These are phyloP conservation scores for Drosophila ficusphila DNA, from an alignment of 1,140 invertebrate genomes.

Conservation along the genomic window DNA sequence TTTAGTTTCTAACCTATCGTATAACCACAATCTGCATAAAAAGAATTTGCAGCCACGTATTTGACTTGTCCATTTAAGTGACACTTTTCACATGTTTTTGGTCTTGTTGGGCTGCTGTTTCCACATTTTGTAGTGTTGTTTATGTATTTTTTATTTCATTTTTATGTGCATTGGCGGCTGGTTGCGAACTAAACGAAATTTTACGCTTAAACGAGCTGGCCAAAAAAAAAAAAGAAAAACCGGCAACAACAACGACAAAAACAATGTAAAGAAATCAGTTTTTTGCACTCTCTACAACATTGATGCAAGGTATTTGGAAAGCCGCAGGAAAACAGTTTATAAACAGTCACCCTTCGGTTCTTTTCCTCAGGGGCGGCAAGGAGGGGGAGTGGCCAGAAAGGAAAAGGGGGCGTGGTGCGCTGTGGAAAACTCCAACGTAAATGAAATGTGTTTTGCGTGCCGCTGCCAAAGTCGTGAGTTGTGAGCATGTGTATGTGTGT, in stretches of 20 bases:
- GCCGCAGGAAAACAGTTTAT: conserved; percentile 65
- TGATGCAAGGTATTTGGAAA: conserved; percentile 68
- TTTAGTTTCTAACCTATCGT: too few species aligned
- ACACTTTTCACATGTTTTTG: conserved; percentile 25
- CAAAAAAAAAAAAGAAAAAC: conserved; percentile 6
- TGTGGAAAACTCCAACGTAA: conserved; percentile 73
- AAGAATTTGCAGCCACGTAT: conserved; percentile 9
- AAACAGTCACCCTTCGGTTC: conserved; percentile 20
- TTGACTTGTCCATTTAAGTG: conserved; percentile 14
- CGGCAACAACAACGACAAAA: conserved; percentile 22
- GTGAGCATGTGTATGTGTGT: conserved; percentile 12
- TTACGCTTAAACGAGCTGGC: conserved; percentile 49
- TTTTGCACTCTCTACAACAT: conserved; percentile 43
- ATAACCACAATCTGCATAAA: conserved; percentile 5
- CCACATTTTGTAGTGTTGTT: conserved; percentile 7
- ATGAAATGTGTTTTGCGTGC: conserved; percentile 79
- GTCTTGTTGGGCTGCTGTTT: conserved; percentile 7
- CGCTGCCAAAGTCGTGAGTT: conserved; percentile 34
- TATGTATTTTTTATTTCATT: conserved; percentile 22
- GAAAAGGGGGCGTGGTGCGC: conserved; percentile 13
- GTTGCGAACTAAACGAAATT: conserved; percentile 64
- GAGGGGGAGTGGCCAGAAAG: background rate
- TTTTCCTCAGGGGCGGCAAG: background rate
- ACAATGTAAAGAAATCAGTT: conserved; percentile 47
- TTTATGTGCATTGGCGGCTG: conserved; percentile 40